A percentile compares a stretch with the other conserved stretches of the same genome.
Conservation (phyloP, 2,113 vertebrate genomes). For the Hemicordylus capensis region DNA sequence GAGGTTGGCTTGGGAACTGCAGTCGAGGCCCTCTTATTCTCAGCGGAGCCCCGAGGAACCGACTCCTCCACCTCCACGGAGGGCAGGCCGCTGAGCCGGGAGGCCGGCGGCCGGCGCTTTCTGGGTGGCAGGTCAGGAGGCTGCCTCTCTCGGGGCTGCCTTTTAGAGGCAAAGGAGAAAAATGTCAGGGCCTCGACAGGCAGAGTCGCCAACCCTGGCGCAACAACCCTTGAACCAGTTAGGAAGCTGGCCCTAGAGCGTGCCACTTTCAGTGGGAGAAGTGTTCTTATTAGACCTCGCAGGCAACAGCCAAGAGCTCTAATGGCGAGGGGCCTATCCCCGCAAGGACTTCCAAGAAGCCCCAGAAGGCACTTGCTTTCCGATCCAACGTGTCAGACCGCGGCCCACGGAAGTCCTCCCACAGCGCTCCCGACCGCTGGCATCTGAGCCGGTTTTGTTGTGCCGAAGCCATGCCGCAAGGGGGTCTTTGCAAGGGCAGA, state of each 20-base stretch:
- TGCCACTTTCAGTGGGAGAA: too few relatives aligned
- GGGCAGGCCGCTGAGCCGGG: fast-evolving
- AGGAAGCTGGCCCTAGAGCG: too few relatives aligned
- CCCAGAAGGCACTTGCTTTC: neutral
- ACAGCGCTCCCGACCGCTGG: neutral
- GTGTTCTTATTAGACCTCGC: neutral
- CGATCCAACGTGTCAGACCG: neutral
- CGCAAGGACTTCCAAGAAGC: neutral
- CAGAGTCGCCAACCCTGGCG: too few relatives aligned
- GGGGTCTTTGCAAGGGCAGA: too few relatives aligned
- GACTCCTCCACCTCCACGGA: neutral
- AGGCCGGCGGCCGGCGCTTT: fast-evolving
- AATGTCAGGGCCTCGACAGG: neutral
- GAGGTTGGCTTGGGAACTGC: neutral
- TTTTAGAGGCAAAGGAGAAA: neutral
- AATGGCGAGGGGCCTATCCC: neutral
- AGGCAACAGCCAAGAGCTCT: neutral
- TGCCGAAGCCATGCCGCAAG: too few relatives aligned
- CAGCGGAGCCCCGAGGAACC: neutral
- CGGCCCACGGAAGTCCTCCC: neutral
- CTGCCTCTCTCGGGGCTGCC: neutral
- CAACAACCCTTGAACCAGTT: too few relatives aligned
- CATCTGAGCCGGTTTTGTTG: neutral
- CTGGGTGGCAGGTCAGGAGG: fast-evolving
- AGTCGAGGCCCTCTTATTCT: fast-evolving